Base-by-base conservation (phyloP, 2,797 vertebrate genomes). In the Notolepis coatsorum region DNA sequence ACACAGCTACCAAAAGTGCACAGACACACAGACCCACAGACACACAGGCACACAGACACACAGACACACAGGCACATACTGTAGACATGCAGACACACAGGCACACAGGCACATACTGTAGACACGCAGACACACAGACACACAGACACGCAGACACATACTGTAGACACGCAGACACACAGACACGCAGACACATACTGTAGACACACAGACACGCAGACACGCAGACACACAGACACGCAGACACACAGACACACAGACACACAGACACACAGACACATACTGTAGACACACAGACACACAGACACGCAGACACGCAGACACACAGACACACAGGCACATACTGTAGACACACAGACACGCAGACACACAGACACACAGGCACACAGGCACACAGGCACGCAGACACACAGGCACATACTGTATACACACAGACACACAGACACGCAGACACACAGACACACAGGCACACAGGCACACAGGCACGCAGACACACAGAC, bases 261-360 rank as follows among this genome's bases (percentile, higher is more conserved):
- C 7, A 37, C 5, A 37, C 35, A 37, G 6, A 10, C 12, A 37
- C 3, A 37, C 6, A 37, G 6, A 37, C 3, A 7, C 7, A 7
- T 3, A 13, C 3, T 7, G n/a, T 3, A 37, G 35, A 7, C 7
- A 7, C 12, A 25, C 9, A 47, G 20, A 47, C 21, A 24, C 21
- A 25, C 7, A 2, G 2, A 47, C n/a, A n/a, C n/a, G n/a, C n/a
- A n/a, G n/a, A n/a, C n/a, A n/a, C n/a, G n/a, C n/a, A n/a, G 2
- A 67, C 62, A 28, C n/a, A n/a, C n/a, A 33, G 56, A 73, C 59
- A 7, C 3, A 24, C 10, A 60, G 37, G 25, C 48, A 21, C 53
- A 57, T n/a, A n/a, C n/a, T n/a, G n/a, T 20, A 61, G 53, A 1
- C 7, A 37, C 5, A 37, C 35, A 37, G 6, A 10, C 12, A 37